phyloP scores from a whole-genome alignment of 2,797 vertebrate species.

The Anolis apletophallus region DNA sequence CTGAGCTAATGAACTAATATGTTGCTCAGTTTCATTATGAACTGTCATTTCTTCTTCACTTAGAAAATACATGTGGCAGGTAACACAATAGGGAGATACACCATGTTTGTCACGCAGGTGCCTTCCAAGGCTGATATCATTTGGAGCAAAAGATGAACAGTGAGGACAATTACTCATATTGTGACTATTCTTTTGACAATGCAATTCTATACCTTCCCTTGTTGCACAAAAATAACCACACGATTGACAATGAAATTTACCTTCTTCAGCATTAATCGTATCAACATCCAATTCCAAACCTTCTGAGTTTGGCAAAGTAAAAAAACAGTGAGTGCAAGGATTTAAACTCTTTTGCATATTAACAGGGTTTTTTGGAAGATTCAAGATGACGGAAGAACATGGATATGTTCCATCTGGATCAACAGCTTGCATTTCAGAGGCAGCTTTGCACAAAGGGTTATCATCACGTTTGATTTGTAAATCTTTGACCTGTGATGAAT shows the following conservation, averaged over 20 bases:
- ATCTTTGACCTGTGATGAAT: slow-evolving; percentile 18
- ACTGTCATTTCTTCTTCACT: slow-evolving; percentile 71
- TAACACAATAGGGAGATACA: slow-evolving; percentile 66
- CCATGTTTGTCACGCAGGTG: slow-evolving; percentile 77
- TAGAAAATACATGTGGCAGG: slow-evolving; percentile 72
- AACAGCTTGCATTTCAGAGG: slow-evolving; percentile 43
- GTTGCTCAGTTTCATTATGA: slow-evolving; percentile 71
- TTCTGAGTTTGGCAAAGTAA: slow-evolving; percentile 76
- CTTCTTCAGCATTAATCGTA: slow-evolving; percentile 79
- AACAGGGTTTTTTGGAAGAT: slow-evolving; percentile 69
- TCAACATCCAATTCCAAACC: slow-evolving; percentile 79
- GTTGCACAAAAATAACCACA: slow-evolving; percentile 69
- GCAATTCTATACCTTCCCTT: slow-evolving; percentile 73
- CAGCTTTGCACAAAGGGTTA: slow-evolving; percentile 5
- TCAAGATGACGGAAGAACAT: background rate
- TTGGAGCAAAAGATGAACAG: slow-evolving; percentile 70
- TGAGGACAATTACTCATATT: slow-evolving; percentile 72
- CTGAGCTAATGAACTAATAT: slow-evolving; percentile 55
- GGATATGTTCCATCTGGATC: slow-evolving; percentile 36
- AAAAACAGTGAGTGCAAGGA: slow-evolving; percentile 81
- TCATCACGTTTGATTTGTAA: slow-evolving; percentile 30
- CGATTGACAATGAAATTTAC: slow-evolving; percentile 80
- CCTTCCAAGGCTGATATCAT: slow-evolving; percentile 59
- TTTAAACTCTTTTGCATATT: slow-evolving; percentile 60
- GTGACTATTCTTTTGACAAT: slow-evolving; percentile 72